Conservation (phyloP, 2,797 vertebrate species). For the Rhincodon typus region DNA sequence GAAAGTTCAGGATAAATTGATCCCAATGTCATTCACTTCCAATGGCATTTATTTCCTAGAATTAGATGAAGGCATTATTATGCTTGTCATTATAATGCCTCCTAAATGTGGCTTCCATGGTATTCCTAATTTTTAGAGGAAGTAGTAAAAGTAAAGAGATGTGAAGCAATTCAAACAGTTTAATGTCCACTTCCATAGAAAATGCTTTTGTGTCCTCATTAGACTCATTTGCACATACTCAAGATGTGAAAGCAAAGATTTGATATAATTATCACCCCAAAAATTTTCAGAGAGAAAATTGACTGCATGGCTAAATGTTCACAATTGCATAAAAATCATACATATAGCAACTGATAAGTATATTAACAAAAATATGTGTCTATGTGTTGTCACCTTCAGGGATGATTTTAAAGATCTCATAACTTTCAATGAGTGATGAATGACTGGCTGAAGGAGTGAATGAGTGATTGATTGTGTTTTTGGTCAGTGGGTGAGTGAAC, state of each 20-base stretch:
- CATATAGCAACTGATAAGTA: not conserved
- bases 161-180: not conserved
- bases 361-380: not conserved
- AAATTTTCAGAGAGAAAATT: not conserved
- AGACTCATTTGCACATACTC: not conserved
- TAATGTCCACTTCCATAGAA: not conserved
- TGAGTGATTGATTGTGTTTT: too few species aligned
- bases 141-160: not conserved
- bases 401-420: not conserved
- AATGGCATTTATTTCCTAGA: not conserved
- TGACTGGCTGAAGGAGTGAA: not conserved
- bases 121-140: not conserved
- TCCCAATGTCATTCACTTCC: not conserved
- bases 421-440: not conserved
- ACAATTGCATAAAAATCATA: not conserved
- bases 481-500: not conserved
- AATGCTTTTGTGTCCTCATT: not conserved
- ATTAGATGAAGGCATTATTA: not conserved
- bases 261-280: not conserved
- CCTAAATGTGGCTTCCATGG: not conserved
- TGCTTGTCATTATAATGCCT: not conserved
- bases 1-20: not conserved
- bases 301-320: not conserved
- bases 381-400: not conserved
- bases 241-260: not conserved